A percentile compares a stretch with the other conserved stretches of the same genome.
These are phyloP conservation scores for Philaethria dido DNA, from an alignment of 2,888 invertebrate genomes.

Conservation along the genomic window DNA sequence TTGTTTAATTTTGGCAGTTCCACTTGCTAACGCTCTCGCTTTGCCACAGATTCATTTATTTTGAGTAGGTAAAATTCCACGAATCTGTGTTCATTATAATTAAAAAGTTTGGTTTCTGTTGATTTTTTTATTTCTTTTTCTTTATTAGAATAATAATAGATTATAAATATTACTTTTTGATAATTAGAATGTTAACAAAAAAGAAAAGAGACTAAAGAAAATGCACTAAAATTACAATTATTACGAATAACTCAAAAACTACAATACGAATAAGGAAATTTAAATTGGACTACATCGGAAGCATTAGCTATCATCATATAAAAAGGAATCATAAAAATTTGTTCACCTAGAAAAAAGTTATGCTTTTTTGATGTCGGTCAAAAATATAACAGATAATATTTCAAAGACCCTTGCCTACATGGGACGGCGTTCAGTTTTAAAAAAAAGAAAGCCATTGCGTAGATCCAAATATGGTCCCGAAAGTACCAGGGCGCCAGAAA, in stretches of 20 bases:
- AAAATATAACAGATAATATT: not conserved
- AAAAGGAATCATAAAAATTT: too few species aligned
- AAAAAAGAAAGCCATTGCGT: conserved; percentile 49
- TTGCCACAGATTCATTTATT: conserved; percentile 10
- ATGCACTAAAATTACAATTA: too few species aligned
- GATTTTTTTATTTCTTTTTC: not conserved
- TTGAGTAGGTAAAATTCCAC: conserved; percentile 9
- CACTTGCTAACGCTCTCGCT: not conserved
- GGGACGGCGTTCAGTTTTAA: not conserved
- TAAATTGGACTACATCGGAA: too few species aligned
- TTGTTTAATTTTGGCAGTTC: conserved; percentile 68
- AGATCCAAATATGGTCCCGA: conserved; percentile 75
- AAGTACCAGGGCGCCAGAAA: conserved; percentile 69
- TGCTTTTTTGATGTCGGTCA: too few species aligned
- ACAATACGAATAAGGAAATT: too few species aligned
- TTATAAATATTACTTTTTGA: not conserved
- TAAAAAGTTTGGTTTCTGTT: not conserved
- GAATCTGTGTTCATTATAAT: not conserved
- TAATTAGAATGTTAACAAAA: too few species aligned
- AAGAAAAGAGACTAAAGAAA: too few species aligned
- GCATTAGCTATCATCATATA: too few species aligned
- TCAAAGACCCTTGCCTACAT: not conserved
- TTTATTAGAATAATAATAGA: not conserved
- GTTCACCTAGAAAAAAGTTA: too few species aligned
- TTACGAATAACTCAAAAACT: too few species aligned